Conservation (phyloP, 2,113 vertebrate genomes). For the Zosterops hypoxanthus region DNA sequence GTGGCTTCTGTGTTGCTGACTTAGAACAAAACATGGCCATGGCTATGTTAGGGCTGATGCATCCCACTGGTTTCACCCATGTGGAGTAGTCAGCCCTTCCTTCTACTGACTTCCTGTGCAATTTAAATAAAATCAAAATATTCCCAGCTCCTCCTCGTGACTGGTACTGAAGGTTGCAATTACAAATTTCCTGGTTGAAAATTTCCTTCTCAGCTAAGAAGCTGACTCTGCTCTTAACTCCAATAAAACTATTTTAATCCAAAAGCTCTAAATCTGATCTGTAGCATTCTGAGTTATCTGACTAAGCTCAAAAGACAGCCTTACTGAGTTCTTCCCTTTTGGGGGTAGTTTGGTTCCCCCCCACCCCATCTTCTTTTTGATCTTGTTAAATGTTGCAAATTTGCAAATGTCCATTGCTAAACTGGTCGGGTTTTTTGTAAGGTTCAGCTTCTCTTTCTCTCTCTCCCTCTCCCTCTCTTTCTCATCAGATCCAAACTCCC, state of each 20-base stretch:
- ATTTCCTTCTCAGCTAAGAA: neutral
- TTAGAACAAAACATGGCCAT: neutral
- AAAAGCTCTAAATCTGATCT: neutral
- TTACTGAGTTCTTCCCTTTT: neutral
- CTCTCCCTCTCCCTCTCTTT: neutral
- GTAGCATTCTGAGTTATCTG: neutral
- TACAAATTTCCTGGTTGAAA: constrained; percentile 4
- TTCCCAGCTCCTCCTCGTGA: neutral
- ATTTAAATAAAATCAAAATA: neutral
- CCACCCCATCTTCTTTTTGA: neutral
- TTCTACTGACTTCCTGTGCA: neutral
- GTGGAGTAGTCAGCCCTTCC: neutral
- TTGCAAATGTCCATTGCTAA: neutral
- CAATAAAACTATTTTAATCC: neutral
- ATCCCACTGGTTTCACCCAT: neutral
- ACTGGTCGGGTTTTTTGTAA: neutral
- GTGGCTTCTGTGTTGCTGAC: neutral
- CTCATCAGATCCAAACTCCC: neutral
- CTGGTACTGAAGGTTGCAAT: neutral
- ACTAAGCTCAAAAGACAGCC: neutral
- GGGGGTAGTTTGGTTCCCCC: accelerated
- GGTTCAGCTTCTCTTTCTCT: neutral
- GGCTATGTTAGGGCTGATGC: neutral
- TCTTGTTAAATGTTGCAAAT: neutral
- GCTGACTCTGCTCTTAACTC: neutral